Conservation (phyloP, 2,113 vertebrate genomes). For the Sphyrna mokarran region DNA sequence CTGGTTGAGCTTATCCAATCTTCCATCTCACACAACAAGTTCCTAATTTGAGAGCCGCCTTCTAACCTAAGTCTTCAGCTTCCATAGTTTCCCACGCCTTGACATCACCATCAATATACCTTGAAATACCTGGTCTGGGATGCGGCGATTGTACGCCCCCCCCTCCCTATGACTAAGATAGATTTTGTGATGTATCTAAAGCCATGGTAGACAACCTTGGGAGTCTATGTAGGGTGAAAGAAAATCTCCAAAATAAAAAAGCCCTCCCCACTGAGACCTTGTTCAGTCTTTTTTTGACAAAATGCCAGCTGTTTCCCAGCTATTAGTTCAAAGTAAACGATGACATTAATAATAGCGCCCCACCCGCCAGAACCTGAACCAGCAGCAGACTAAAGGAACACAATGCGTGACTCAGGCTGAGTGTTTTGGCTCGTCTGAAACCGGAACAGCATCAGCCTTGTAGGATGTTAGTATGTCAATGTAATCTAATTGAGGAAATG, state of each 20-base stretch:
- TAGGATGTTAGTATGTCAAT: slow-evolving; percentile 34
- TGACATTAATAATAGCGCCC: slow-evolving; percentile 18
- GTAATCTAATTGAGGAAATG: slow-evolving; percentile 33
- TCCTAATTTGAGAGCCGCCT: neutral
- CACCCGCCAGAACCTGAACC: neutral
- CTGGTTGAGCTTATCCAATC: neutral
- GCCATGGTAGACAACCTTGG: neutral
- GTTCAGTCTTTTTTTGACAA: neutral
- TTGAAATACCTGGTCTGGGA: neutral
- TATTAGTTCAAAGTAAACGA: slow-evolving; percentile 26
- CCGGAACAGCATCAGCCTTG: slow-evolving; percentile 30
- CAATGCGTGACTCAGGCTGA: slow-evolving; percentile 31
- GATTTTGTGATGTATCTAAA: neutral
- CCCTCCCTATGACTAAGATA: neutral
- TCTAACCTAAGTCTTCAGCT: neutral
- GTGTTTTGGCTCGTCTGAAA: neutral
- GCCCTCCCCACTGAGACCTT: neutral
- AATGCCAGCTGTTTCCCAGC: slow-evolving; percentile 14
- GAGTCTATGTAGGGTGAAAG: neutral
- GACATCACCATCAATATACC: no score
- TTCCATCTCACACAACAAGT: neutral
- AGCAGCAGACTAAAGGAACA: slow-evolving; percentile 17
- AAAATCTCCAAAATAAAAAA: neutral
- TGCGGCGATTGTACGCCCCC: neutral
- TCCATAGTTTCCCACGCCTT: neutral